Evolutionary conservation across 2,888 invertebrate species (phyloP), one percentile per base, ranked within the genome.

Genomic region (Dione juno): DNA sequence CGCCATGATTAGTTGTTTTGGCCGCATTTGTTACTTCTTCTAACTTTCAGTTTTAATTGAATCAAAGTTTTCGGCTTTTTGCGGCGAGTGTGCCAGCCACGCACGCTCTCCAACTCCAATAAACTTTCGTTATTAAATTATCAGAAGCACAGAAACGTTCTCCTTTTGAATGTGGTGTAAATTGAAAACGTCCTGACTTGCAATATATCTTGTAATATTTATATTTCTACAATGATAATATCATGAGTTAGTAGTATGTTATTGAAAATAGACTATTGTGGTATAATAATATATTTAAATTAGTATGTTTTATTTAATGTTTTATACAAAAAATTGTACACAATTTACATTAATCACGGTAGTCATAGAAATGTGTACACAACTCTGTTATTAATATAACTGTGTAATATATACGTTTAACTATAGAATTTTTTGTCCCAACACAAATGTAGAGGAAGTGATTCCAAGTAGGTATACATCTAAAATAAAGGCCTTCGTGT

Each of bases 71-170:
- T 91, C 88, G 89, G 92, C 90, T 92, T 92, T 92, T 92, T 92
- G 92, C 85, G 92, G 92, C 87, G 84, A 89, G 88, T 89, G 86
- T 88, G 87, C 88, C 89, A 89, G 86, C 89, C 90, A 92, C 90
- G 92, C 90, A 92, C 92, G 92, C 88, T 88, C 85, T 82, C 84
- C 85, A 82, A 82, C 83, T 82, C 78, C 81, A 80, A 83, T 83
- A 88, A 92, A 93, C 88, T 92, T 93, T 92, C 90, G 89, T 92
- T 93, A 93, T 93, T 92, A 92, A 92, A 93, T 92, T 92, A 93
- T 93, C 90, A 90, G 89, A 87, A 90, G 90, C 90, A 90, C 86
- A 87, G 91, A 89, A 91, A 89, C 88, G 88, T 89, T 90, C 88
- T 87, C 88, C 89, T 53, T 92, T 92, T 90, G 90, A 90, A 88